Evolutionary conservation across 35 echinoderm and acorn worm genomes (phyloP).

Genomic region (Apostichopus japonicus): DNA sequence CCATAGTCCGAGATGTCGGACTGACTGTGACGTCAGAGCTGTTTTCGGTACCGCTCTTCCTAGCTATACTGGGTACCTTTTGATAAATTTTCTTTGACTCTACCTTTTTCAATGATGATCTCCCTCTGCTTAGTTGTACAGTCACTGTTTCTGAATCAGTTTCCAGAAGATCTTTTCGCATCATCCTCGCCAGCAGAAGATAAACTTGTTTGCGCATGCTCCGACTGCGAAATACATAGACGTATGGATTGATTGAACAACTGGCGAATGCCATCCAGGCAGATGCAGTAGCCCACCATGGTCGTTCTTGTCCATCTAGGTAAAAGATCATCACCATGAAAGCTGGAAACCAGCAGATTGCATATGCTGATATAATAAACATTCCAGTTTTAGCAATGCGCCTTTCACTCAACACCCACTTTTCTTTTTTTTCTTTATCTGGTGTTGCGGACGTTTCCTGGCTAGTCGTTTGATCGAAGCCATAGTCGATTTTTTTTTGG

Average conservation of each 20-base stretch:
- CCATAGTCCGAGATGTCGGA: too few species aligned
- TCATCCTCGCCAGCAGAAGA: conserved; percentile 24
- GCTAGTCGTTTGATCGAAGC: neutral
- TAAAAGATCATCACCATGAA: conserved; percentile 76
- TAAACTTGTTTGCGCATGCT: conserved; percentile 74
- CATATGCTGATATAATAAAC: conserved; percentile 65
- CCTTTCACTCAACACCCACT: conserved; percentile 73
- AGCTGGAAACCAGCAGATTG: conserved; percentile 79
- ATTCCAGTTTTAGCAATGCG: conserved; percentile 77
- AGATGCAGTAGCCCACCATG: conserved; percentile 66
- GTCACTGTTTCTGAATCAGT: conserved; percentile 7
- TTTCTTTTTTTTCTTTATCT: conserved; percentile 50
- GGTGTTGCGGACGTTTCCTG: conserved; percentile 26
- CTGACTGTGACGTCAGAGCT: too few species aligned
- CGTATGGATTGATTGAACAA: conserved; percentile 84
- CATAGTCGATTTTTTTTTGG: neutral
- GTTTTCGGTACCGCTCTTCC: neutral
- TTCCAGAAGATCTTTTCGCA: conserved; percentile 13
- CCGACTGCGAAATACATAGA: conserved; percentile 83
- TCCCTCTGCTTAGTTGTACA: neutral
- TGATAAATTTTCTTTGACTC: neutral
- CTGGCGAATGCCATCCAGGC: conserved; percentile 75
- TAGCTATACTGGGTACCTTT: conserved; percentile 28
- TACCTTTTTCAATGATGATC: neutral
- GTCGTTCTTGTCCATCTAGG: conserved; percentile 29